Base-by-base conservation (phyloP, 35 echinoderm and acorn worm genomes). In the Heliocidaris tuberculata region DNA sequence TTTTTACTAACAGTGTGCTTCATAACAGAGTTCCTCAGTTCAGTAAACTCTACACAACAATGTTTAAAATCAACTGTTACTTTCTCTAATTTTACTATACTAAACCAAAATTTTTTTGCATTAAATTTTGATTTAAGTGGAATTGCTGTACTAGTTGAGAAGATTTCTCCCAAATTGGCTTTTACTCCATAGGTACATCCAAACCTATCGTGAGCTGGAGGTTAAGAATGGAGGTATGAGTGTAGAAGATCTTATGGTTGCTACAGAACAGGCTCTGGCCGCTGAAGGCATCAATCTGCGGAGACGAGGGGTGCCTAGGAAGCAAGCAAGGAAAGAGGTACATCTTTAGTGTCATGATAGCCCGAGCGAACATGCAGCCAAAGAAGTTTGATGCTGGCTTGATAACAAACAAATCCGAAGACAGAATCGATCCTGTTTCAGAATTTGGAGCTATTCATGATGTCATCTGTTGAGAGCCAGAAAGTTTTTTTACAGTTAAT, bases 211-310 rank as follows among this genome's bases (percentile, higher is more conserved):
- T 5, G 87, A 89, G 16, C 32, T 32, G 31, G 87, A 89, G 47
- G 32, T 30, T 47, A 48, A 32, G 31, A 78, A 78, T 78, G 87
- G 24, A 47, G 47, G 31, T 89, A 15, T 47, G 32, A 89, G 31
- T 47, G 87, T 17, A 7, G 87, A 89, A 89, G 87, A 89, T 47
- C 87, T 89, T 5, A 89, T 89, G 87, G 32, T 89, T 89, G 87
- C 87, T 17, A 89, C 87, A 89, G 87, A 89, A 42, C 31, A 32
- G 16, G 87, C 87, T 24, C 32, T 89, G 29, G 87, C 87, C 7
- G 87, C 87, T 47, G 31, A 89, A 89, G 87, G 87, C 31, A 89
- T 89, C 47, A 89, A 42, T 24, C 32, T 89, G 15, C 87, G 32
- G 31, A 89, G 87, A 89, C 31, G 47, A 48, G 87, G 87, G 19